Conservation (phyloP, 2,888 invertebrate genomes). For the Sicus ferrugineus region DNA sequence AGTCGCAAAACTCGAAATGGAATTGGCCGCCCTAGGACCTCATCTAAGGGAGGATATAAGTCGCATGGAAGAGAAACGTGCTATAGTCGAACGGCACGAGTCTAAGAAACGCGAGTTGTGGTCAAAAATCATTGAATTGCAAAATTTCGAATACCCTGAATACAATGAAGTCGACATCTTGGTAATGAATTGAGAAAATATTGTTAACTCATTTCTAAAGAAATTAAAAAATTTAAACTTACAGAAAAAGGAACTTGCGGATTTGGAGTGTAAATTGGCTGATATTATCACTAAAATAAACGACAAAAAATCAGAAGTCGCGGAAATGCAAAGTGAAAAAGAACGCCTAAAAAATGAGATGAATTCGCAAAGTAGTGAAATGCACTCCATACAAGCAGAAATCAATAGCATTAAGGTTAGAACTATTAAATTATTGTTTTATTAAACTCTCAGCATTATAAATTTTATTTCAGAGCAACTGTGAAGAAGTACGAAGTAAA, state of each 20-base stretch:
- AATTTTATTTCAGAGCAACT: slow-evolving; percentile 37
- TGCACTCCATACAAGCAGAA: slow-evolving; percentile 60
- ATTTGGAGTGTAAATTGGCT: slow-evolving; percentile 59
- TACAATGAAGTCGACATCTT: slow-evolving; percentile 56
- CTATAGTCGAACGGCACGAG: slow-evolving; percentile 44
- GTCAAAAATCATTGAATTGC: slow-evolving; percentile 53
- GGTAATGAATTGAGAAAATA: slow-evolving; percentile 44
- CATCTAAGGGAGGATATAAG: slow-evolving; percentile 43
- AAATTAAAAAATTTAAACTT: background rate
- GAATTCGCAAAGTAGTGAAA: slow-evolving; percentile 54
- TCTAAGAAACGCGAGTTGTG: slow-evolving; percentile 40
- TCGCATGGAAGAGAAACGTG: slow-evolving; percentile 42
- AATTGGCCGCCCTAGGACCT: slow-evolving; percentile 39
- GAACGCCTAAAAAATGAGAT: slow-evolving; percentile 37
- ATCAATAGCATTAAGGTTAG: slow-evolving; percentile 44
- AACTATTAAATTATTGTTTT: background rate
- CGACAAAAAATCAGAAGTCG: slow-evolving; percentile 54
- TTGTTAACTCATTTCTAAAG: background rate
- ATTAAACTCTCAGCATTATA: background rate
- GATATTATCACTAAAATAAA: slow-evolving; percentile 56
- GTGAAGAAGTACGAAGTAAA: slow-evolving; percentile 45
- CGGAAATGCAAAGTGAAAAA: slow-evolving; percentile 39
- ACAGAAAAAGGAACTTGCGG: slow-evolving; percentile 59
- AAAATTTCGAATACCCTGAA: slow-evolving; percentile 57
- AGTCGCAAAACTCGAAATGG: slow-evolving; percentile 36